phyloP scores from a whole-genome alignment of 2,113 vertebrate genomes.

The Boulengeromyrus knoepffleri region DNA sequence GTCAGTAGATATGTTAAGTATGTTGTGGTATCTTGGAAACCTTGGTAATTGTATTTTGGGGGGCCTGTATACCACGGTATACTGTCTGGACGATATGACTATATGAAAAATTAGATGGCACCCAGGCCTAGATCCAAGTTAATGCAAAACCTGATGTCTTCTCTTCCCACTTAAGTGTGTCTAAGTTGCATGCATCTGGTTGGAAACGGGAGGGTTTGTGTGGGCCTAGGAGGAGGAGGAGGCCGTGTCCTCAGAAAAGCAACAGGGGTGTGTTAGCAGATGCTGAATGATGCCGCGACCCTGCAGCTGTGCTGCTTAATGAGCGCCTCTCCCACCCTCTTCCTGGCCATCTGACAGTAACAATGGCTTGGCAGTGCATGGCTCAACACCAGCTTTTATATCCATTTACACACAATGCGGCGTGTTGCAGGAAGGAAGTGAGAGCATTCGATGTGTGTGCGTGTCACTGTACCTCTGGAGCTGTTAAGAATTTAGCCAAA shows the following conservation, averaged over 20 bases:
- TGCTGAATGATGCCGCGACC: conserved; percentile 58
- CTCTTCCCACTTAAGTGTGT: not conserved
- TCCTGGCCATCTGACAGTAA: conserved; percentile 57
- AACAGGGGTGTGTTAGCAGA: conserved; percentile 57
- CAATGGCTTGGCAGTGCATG: conserved; percentile 61
- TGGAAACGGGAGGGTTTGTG: not conserved
- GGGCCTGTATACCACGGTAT: not conserved
- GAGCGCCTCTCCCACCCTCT: conserved; percentile 33
- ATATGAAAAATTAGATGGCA: not conserved
- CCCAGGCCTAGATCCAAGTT: not conserved
- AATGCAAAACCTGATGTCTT: not conserved
- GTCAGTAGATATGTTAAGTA: not conserved
- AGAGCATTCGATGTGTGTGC: not conserved
- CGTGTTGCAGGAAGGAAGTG: not conserved
- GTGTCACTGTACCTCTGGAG: not conserved
- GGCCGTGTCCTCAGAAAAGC: conserved; percentile 2
- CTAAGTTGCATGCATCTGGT: not conserved
- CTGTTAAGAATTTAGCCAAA: not conserved
- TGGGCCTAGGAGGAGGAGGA: not conserved
- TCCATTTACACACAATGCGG: conserved; percentile 27
- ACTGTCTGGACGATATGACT: not conserved
- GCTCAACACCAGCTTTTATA: not conserved
- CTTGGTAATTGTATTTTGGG: not conserved
- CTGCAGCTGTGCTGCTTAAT: conserved; percentile 69
- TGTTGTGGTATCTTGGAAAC: not conserved